Base-by-base conservation (phyloP, 2,113 vertebrate species). In the Chaetura pelagica region DNA sequence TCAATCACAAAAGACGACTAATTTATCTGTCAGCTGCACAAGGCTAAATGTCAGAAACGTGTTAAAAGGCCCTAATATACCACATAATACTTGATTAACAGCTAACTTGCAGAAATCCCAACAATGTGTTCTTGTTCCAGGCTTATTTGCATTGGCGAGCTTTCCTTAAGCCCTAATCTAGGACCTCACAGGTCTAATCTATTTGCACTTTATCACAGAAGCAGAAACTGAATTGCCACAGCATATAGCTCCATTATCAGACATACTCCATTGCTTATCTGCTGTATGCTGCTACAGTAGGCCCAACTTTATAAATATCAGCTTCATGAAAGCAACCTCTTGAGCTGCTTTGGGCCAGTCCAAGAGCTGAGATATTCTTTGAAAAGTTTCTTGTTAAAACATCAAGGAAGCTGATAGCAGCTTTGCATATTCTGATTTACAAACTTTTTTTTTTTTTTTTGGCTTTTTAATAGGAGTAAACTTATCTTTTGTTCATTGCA, bases 121-220 rank as follows among this genome's bases (percentile, higher is more conserved):
- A 96, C 97, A 98, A 97, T 93, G 92, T 96, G 92, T 95, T 96
- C 96, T 96, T 97, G 94, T 98, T 98, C 90, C 94, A 94, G 84
- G 49, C 92, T 94, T 98, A 97, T 98, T 98, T 98, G 96, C 95
- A 97, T 97, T 98, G 97, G 98, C 97, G 58, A 97, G 89, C 57
- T 75, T 90, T 97, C 89, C 92, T 68, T 23, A 22, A 4, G 54
- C 88, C 80, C 88, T 91, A 96, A 96, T 96, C 94, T 94, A 95
- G 89, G 94, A 94, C 93, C 94, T 96, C 95, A 95, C 84, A 88
- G 95, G 94, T 95, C 96, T 98, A 97, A 97, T 98, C 97, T 97
- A 76, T 63, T 96, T 95, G 93, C 64, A 91, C 93, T 97, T 97
- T 97, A 98, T 98, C 98, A 85, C 69, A 88, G 87, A 55, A 93